Conservation (phyloP, 2,888 invertebrate species). For the Patella pellucida region DNA sequence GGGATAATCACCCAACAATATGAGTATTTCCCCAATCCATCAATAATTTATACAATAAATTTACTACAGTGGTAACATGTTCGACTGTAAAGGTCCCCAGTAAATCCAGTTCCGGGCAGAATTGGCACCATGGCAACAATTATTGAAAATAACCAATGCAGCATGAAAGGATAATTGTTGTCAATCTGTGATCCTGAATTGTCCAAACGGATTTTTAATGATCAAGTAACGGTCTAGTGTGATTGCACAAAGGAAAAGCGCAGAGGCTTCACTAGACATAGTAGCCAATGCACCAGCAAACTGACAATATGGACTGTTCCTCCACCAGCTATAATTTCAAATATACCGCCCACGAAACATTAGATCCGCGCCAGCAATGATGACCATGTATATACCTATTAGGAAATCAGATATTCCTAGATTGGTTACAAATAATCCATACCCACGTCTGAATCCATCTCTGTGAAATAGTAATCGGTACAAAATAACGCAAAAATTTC, state of each 20-base stretch:
- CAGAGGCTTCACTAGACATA: constrained; percentile 76
- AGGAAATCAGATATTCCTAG: constrained; percentile 43
- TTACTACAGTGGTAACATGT: constrained; percentile 32
- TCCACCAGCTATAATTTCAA: constrained; percentile 46
- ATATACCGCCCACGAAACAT: constrained; percentile 43
- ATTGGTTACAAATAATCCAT: constrained; percentile 40
- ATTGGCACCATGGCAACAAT: constrained; percentile 61
- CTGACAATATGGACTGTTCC: constrained; percentile 41
- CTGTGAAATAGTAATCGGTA: constrained; percentile 42
- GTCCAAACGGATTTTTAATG: constrained; percentile 75
- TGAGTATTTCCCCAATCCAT: constrained; percentile 18
- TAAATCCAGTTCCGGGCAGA: constrained; percentile 56
- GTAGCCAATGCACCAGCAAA: constrained; percentile 46
- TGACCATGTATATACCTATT: constrained; percentile 48
- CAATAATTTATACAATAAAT: too few species aligned
- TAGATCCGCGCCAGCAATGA: constrained; percentile 43
- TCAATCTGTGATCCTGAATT: constrained; percentile 39
- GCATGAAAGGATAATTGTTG: constrained; percentile 41
- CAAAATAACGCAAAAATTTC: constrained; percentile 38
- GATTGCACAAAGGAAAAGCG: constrained; percentile 76
- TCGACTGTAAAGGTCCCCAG: constrained; percentile 58
- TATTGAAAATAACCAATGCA: constrained; percentile 54
- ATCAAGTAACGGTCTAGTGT: constrained; percentile 78
- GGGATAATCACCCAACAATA: too few species aligned
- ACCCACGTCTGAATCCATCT: constrained; percentile 31